Base-by-base conservation (phyloP, 1,140 invertebrate species). In the Tribolium castaneum region DNA sequence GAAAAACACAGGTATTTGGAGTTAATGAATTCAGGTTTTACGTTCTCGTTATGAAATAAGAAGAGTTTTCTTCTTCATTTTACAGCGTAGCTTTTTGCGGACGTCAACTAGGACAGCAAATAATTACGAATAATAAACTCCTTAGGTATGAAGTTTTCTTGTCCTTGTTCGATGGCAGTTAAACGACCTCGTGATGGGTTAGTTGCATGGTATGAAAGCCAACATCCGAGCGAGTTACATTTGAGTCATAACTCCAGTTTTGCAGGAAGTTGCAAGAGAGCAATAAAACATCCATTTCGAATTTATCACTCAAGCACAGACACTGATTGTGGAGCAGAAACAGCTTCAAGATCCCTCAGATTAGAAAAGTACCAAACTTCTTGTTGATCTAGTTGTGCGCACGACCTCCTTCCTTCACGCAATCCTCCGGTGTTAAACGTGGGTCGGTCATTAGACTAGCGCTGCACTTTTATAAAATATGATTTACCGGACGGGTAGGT, bases 391-490 rank as follows among this genome's bases (percentile, higher is more conserved):
- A 59, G 54, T 59, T 59, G 5, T 59, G 54, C 19, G 39, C 39
- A 50, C 70, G 50, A 72, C 25, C 70, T 72, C 39, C 25, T n/a
- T 35, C 13, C 16, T 72, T 30, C 39, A 25, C 50, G 70, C 50
- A 12, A 30, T 59, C 16, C 12, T 56, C 56, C 13, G 56, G 56
- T 62, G 22, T 62, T 30, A 72, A 66, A 72, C 66, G 80, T 81
- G 75, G 80, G 80, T 70, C 70, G 77, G 77, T 81, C 80, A 81
- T 81, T 79, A 76, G 77, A 75, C 54, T 70, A 34, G 73, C 70
- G 74, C 74, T 79, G 80, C 78, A 81, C 54, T 81, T 79, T 79
- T 74, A 72, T 78, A 78, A 79, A 78, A 66, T 79, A 81, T 81
- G 80, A 81, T 81, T 78, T 81, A 81, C 74, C 54, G 62, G 70